Base-by-base conservation (phyloP, 2,113 vertebrate genomes). In the Lanius collurio region DNA sequence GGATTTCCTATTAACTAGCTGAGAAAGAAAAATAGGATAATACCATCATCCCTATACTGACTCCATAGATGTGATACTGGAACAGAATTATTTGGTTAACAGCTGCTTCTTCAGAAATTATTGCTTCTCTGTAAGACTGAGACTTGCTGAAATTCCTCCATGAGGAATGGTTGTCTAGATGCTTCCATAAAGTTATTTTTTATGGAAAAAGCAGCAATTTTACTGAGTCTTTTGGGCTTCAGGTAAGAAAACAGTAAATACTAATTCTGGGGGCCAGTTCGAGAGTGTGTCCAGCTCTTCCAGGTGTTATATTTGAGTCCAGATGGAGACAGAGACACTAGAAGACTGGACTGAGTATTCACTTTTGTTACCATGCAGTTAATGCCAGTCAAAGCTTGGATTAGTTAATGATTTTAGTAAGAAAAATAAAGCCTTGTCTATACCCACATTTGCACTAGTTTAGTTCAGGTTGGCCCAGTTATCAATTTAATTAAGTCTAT, bases 1-100 rank as follows among this genome's bases (percentile, higher is more conserved):
- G 90, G 94, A 96, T 96, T 96, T 96, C 73, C 92, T 93, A 90
- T 96, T 96, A 97, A 90, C 90, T 89, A 96, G 93, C 94, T 95
- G 77, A 85, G 85, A 96, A 96, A 79, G 82, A 92, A 97, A 96
- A 97, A 97, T 92, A 92, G 90, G 95, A 97, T 97, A 96, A 96
- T 93, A 76, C 75, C 82, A 83, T 93, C 84, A 93, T 96, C 84
- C 63, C 60, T 81, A 70, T 93, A 73, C 39, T 55, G 63, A 46
- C 52, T 68, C 87, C 56, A 64, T 39, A 87, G 91, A 95, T 31
- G 90, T 93, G 82, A 44, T 56, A 59, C 24, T 83, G 79, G 68
- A 90, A 90, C 42, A 78, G 67, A 93, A 88, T 77, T 71, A 80
- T 88, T 84, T 90, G 44, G 90, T 95, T 94, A 95, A 96, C 89